Conservation (phyloP, 2,797 vertebrate species). For the Ciconia nigra region DNA sequence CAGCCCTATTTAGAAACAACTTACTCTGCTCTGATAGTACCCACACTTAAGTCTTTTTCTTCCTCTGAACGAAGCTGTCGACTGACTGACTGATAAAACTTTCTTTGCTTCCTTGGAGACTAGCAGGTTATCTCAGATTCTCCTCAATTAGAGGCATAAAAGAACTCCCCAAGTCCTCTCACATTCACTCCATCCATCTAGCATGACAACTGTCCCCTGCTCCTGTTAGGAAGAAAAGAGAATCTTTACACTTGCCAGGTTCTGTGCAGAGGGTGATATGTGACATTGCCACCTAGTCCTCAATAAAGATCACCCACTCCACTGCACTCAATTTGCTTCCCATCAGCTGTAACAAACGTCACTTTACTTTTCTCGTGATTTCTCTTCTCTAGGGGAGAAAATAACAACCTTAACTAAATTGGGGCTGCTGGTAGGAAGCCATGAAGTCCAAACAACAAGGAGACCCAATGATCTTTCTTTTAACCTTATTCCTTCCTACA, state of each 20-base stretch:
- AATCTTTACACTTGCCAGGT: background rate
- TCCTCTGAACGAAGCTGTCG: background rate
- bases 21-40: background rate
- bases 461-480: background rate
- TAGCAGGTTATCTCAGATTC: constrained; percentile 10
- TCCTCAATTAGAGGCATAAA: constrained; percentile 4
- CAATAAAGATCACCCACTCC: constrained; percentile 23
- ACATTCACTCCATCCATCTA: background rate
- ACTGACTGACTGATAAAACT: background rate
- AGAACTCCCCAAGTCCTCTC: background rate
- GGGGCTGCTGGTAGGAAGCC: background rate
- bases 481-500: background rate
- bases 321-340: constrained; percentile 38
- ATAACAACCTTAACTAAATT: background rate
- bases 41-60: background rate
- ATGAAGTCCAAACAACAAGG: background rate
- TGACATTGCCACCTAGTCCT: constrained; percentile 4
- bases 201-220: background rate
- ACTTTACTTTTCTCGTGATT: background rate
- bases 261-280: background rate
- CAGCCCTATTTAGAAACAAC: background rate
- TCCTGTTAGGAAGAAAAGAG: background rate
- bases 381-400: background rate
- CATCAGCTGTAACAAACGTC: constrained; percentile 3
- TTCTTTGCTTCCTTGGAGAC: background rate